A percentile compares a stretch with the other conserved stretches of the same genome.
These are phyloP conservation scores for Cyanistes caeruleus DNA, from an alignment of 2,113 vertebrate species.

Conservation along the genomic window DNA sequence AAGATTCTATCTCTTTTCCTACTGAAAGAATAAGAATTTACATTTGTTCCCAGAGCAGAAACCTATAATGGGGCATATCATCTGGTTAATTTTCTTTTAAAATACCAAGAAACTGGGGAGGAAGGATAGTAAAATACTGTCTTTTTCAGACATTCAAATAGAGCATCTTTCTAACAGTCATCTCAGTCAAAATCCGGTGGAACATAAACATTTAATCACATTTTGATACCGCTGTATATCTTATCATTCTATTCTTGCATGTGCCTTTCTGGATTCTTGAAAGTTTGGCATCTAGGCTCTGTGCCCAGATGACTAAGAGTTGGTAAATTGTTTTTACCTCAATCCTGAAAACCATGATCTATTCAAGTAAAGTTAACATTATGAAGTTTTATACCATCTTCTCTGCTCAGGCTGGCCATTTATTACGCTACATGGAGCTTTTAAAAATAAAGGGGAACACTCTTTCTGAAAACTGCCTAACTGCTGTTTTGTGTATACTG, in stretches of 20 bases:
- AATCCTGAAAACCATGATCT: neutral
- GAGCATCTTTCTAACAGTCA: neutral
- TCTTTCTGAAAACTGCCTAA: neutral
- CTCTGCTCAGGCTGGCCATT: neutral
- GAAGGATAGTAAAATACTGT: accelerated
- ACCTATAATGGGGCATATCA: neutral
- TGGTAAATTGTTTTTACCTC: neutral
- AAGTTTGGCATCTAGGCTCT: neutral
- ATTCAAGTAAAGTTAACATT: neutral
- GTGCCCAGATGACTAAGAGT: neutral
- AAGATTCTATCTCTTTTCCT: neutral
- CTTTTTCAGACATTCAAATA: neutral
- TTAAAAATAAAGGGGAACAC: neutral
- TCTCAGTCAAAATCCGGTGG: neutral
- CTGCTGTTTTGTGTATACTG: neutral
- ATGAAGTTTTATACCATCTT: neutral
- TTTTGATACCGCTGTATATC: neutral
- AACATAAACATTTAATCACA: neutral
- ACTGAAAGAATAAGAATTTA: neutral
- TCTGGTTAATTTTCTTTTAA: neutral
- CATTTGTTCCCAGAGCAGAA: neutral
- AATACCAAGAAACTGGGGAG: neutral
- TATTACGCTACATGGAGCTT: neutral
- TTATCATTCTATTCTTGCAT: neutral
- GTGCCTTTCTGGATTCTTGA: neutral